These are phyloP conservation scores for Eupeodes luniger DNA, from an alignment of 2,888 invertebrate species.

Conservation along the genomic window DNA sequence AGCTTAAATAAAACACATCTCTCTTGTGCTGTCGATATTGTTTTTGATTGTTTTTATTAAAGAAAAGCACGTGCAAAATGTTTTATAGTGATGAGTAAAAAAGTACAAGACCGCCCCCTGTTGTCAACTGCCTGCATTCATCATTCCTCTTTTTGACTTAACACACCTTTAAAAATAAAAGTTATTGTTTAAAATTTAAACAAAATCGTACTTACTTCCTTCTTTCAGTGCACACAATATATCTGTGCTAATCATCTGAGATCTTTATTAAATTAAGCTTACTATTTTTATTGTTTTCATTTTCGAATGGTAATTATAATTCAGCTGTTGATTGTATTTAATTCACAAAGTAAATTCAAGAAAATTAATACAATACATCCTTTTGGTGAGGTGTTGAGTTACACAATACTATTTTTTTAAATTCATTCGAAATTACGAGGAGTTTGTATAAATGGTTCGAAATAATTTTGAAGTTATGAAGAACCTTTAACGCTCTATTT, in stretches of 20 bases:
- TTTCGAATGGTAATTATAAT: too few relatives aligned
- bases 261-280: not conserved
- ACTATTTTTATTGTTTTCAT: not conserved
- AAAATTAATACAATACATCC: too few relatives aligned
- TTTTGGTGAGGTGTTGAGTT: too few relatives aligned
- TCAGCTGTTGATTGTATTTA: not conserved
- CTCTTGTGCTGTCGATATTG: not conserved
- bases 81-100: not conserved
- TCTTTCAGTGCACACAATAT: not conserved
- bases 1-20: conserved; percentile 3
- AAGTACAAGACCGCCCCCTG: not conserved
- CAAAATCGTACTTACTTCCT: not conserved
- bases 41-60: not conserved
- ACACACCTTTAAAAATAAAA: conserved; percentile 16
- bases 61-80: conserved; percentile 23
- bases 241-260: conserved; percentile 11
- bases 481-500: too few relatives aligned
- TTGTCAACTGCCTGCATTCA: not conserved
- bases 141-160: not conserved
- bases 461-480: too few relatives aligned
- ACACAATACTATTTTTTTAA: too few relatives aligned
- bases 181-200: not conserved
- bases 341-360: too few relatives aligned
- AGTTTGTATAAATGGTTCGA: too few relatives aligned
- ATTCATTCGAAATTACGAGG: too few relatives aligned